These are phyloP conservation scores for Diabrotica undecimpunctata DNA, from an alignment of 1,140 invertebrate genomes.

Conservation along the genomic window DNA sequence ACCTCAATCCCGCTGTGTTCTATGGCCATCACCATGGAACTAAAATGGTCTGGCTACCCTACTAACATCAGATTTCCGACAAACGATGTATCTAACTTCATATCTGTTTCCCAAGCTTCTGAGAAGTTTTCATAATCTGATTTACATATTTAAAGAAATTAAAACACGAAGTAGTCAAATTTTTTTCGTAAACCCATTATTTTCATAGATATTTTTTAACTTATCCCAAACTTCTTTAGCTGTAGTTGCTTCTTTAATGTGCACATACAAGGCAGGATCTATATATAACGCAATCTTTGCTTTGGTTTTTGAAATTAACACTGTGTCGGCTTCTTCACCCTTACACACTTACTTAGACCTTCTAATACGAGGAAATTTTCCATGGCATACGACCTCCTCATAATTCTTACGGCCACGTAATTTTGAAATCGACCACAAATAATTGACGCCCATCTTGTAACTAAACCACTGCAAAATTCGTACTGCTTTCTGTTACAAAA, in stretches of 20 bases:
- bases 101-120: conserved; percentile 11
- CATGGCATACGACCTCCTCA: not conserved
- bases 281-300: conserved; percentile 37
- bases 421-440: not conserved
- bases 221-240: conserved; percentile 38
- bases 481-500: too few species aligned
- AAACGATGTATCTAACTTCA: not conserved
- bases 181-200: conserved; percentile 15
- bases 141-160: conserved; percentile 26
- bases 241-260: conserved; percentile 35
- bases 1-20: not conserved
- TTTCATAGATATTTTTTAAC: conserved; percentile 25
- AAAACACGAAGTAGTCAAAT: conserved; percentile 25
- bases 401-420: not conserved
- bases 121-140: conserved; percentile 27
- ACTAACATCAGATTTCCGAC: not conserved
- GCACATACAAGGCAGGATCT: conserved; percentile 36
- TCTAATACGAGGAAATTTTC: not conserved
- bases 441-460: too few species aligned
- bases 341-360: not conserved
- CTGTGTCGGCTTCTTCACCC: not conserved
- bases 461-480: too few species aligned
- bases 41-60: not conserved
- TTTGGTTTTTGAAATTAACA: not conserved
- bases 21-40: not conserved